phyloP scores from a whole-genome alignment of 2,797 vertebrate genomes.

The Caiman crocodilus region DNA sequence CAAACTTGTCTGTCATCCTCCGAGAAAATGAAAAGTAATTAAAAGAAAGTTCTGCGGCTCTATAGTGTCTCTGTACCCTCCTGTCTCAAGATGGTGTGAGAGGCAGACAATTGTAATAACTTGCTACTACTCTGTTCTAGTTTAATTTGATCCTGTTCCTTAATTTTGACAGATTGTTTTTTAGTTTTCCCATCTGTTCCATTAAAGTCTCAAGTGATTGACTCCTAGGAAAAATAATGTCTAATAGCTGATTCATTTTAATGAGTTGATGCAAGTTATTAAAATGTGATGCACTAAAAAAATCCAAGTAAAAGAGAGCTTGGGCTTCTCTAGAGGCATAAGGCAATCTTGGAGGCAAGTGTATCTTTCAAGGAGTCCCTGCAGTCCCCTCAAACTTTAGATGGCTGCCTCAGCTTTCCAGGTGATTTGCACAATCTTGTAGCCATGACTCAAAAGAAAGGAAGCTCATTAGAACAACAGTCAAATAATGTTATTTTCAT shows the following conservation, averaged over 20 bases:
- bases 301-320: slow-evolving; percentile 52
- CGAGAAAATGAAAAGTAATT: slow-evolving; percentile 67
- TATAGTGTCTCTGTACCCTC: slow-evolving; percentile 69
- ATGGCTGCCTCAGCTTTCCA: neutral
- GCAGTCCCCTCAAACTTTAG: neutral
- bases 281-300: slow-evolving; percentile 47
- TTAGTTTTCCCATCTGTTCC: slow-evolving; percentile 80
- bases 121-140: slow-evolving; percentile 76
- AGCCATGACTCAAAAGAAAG: neutral
- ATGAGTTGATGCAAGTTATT: slow-evolving; percentile 67
- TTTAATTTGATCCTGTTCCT: slow-evolving; percentile 80
- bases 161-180: slow-evolving; percentile 80
- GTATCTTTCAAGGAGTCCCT: slow-evolving; percentile 6
- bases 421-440: neutral
- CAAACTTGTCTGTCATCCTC: slow-evolving; percentile 51
- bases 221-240: slow-evolving; percentile 70
- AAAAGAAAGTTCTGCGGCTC: slow-evolving; percentile 70
- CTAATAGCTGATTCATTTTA: slow-evolving; percentile 75
- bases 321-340: slow-evolving; percentile 27
- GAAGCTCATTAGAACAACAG: neutral
- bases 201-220: slow-evolving; percentile 73
- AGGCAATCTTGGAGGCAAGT: slow-evolving; percentile 44
- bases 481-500: neutral
- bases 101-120: slow-evolving; percentile 78
- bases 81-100: slow-evolving; percentile 77